Evolutionary conservation across 2,888 invertebrate genomes (phyloP), one percentile per base, ranked within the genome.

Genomic region (Luperina testacea): DNA sequence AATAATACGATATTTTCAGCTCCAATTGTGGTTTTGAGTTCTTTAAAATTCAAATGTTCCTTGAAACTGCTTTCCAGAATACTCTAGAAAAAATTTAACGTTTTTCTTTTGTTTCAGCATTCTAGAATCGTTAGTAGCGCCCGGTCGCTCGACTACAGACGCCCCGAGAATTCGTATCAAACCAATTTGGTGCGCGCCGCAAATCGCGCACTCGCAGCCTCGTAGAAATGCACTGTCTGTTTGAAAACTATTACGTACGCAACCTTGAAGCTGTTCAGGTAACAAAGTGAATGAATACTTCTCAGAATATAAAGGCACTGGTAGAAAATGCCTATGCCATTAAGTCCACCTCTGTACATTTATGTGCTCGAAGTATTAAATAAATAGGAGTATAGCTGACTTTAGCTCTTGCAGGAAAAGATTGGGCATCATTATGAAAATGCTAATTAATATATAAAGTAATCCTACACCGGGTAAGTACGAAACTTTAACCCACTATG

Each of bases 161-260:
- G 80, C 89, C 85, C 77, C 77, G 88, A 86, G 89, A 90, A 91
- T 90, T 91, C 89, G 87, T 88, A 89, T 89, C 89, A 91, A 92
- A 92, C 91, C 92, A 90, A 91, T 92, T 91, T 91, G 90, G 86
- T 85, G 82, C 81, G 87, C 82, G 86, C 90, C 89, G 83, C 89
- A 89, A 89, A 90, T 88, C 88, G 91, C 90, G 82, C 89, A 89
- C 87, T 88, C 91, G 89, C 86, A 83, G 83, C 81, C 78, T 73
- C 75, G 57, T 78, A 78, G 70, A 86, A 86, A 86, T 89, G 90
- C 89, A 89, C 83, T 87, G 87, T 85, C 88, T 88, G 80, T 77
- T 88, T 82, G 81, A 85, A 87, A 85, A 72, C 72, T 72, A 69
- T 81, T 61, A 74, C 64, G n/a, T 74, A 67, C 32, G 45, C 57